These are phyloP conservation scores for Stratiolaelaps scimitus DNA, from an alignment of 1,140 invertebrate species.

Conservation along the genomic window DNA sequence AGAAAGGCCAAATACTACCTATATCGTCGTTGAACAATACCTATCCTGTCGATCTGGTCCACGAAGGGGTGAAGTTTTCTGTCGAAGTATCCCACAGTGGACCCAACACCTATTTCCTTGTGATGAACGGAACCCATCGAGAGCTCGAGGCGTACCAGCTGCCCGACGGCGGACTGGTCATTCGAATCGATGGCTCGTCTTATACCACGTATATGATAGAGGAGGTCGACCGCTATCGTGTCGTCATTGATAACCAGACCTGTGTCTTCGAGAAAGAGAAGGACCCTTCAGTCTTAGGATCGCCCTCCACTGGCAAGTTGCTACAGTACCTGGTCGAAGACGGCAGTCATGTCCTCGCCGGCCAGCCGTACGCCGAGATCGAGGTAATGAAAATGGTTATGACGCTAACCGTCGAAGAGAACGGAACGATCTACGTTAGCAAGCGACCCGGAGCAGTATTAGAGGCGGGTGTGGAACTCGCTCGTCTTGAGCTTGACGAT, in stretches of 20 bases:
- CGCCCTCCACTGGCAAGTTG: conserved; percentile 91
- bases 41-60: conserved; percentile 80
- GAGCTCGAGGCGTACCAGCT: conserved; percentile 85
- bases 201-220: conserved; percentile 97
- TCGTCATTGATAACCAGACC: conserved; percentile 94
- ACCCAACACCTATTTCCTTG: conserved; percentile 74
- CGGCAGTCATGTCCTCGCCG: conserved; percentile 75
- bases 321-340: conserved; percentile 83
- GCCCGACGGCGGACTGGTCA: conserved; percentile 72
- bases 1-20: conserved; percentile 88
- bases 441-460: conserved; percentile 85
- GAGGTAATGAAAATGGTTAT: conserved; percentile 99
- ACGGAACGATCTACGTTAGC: conserved; percentile 64
- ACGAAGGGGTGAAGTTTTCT: conserved; percentile 79
- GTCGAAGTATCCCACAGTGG: conserved; percentile 67
- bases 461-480: conserved; percentile 78
- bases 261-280: conserved; percentile 98
- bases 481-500: conserved; percentile 80
- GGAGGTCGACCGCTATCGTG: conserved; percentile 87
- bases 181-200: conserved; percentile 81
- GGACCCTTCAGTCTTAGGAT: conserved; percentile 82
- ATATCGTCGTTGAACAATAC: conserved; percentile 78
- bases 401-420: conserved; percentile 75
- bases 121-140: conserved; percentile 84
- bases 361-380: conserved; percentile 90